Percentiles rank a stretch among this genome's conserved stretches.
Conservation (phyloP, 2,113 vertebrate genomes). For the Heterotis niloticus region DNA sequence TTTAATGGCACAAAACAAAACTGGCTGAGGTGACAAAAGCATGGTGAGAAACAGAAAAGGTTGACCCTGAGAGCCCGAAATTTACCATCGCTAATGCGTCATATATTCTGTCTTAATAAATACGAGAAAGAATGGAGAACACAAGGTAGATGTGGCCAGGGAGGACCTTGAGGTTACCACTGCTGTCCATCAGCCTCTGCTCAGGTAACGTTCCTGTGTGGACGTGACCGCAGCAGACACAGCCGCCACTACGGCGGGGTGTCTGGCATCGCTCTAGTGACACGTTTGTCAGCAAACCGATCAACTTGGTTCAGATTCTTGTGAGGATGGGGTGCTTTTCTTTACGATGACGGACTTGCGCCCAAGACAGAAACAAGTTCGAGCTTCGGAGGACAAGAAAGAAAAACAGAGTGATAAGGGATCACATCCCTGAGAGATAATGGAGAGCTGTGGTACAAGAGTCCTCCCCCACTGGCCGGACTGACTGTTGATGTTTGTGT, state of each 20-base stretch:
- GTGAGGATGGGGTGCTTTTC: not conserved
- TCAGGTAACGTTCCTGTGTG: not conserved
- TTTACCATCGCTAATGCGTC: not conserved
- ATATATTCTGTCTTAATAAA: constrained; percentile 9
- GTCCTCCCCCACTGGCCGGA: not conserved
- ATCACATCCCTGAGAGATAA: too few species aligned
- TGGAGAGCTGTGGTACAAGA: not conserved
- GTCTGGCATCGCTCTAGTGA: not conserved
- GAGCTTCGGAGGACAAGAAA: not conserved
- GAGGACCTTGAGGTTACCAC: constrained; percentile 5
- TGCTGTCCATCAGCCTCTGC: constrained; percentile 19
- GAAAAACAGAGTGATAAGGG: not conserved
- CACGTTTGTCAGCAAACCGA: not conserved
- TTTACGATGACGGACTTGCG: not conserved
- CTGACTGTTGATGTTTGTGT: constrained; percentile 4
- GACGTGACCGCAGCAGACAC: not conserved
- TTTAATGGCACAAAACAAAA: not conserved
- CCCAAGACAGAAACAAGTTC: not conserved
- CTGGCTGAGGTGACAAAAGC: not conserved
- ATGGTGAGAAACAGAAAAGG: too few species aligned
- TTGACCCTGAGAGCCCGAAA: not conserved
- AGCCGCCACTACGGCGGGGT: not conserved
- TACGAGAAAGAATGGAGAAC: constrained; percentile 10
- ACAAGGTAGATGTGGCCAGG: not conserved
- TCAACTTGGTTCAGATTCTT: not conserved